Conservation (phyloP, 2,797 vertebrate species). For the Lagorchestes hirsutus region DNA sequence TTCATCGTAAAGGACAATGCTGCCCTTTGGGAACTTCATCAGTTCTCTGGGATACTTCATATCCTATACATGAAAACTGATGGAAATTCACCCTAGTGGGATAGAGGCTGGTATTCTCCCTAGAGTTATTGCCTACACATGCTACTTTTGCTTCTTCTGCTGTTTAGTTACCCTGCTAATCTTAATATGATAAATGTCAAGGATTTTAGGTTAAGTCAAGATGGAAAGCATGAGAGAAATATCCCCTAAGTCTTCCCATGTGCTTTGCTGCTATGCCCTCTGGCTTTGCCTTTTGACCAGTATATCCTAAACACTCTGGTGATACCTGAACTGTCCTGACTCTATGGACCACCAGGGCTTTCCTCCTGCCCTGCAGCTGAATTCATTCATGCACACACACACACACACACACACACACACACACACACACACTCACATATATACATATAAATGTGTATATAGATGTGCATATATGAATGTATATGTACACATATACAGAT, state of each 20-base stretch:
- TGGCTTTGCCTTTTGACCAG: not conserved
- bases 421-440: too few species aligned
- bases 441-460: too few species aligned
- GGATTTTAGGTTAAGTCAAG: not conserved
- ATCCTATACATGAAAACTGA: not conserved
- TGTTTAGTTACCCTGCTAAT: not conserved
- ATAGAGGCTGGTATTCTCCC: not conserved
- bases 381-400: not conserved
- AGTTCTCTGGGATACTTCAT: not conserved
- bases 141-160: not conserved
- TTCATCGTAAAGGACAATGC: not conserved
- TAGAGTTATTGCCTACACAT: not conserved
- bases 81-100: not conserved
- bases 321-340: not conserved
- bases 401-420: too few species aligned
- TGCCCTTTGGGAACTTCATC: not conserved
- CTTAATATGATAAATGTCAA: not conserved
- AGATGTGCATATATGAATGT: too few species aligned
- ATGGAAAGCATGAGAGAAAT: not conserved
- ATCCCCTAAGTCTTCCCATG: not conserved
- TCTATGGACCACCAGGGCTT: too few species aligned
- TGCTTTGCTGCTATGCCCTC: not conserved
- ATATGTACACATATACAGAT: too few species aligned
- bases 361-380: not conserved
- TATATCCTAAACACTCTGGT: not conserved